Percentiles rank a stretch among this genome's conserved stretches.
phyloP scores from a whole-genome alignment of 1,140 invertebrate genomes.

The Aphidius ervi region DNA sequence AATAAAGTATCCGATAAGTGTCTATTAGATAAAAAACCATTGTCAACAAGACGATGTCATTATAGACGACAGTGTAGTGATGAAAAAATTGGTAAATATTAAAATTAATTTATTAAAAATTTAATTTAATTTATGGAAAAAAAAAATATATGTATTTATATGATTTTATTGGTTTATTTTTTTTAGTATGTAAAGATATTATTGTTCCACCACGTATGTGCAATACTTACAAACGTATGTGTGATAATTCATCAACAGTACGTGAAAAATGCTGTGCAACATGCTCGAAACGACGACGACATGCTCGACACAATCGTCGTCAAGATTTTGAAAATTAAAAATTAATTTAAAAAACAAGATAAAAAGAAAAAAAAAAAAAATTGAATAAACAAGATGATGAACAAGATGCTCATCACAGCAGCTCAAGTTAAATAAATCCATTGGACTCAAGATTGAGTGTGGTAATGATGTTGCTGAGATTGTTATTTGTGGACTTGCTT shows the following conservation, averaged over 20 bases:
- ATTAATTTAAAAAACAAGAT: background rate
- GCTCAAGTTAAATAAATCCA: no score
- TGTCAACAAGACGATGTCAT: constrained; percentile 37
- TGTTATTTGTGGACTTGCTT: no score
- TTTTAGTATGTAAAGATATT: constrained; percentile 38
- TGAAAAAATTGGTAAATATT: constrained; percentile 38
- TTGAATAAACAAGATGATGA: no score
- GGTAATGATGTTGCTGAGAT: no score
- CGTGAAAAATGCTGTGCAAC: constrained; percentile 42
- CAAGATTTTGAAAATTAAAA: constrained; percentile 27
- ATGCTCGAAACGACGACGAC: constrained; percentile 37
- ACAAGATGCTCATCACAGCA: no score
- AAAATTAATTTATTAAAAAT: constrained; percentile 12
- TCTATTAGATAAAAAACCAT: constrained; percentile 34
- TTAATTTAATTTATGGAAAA: background rate
- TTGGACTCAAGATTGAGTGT: no score
- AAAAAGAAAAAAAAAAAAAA: no score
- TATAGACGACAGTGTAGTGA: constrained; percentile 36
- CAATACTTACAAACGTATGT: constrained; percentile 36
- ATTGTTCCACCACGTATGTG: constrained; percentile 34
- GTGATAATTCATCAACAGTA: constrained; percentile 36
- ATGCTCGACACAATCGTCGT: constrained; percentile 37
- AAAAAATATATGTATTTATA: background rate
- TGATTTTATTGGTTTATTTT: constrained; percentile 15
- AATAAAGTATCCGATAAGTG: constrained; percentile 37